A percentile compares a stretch with the other conserved stretches of the same genome.
These are phyloP conservation scores for Alosa sapidissima DNA, from an alignment of 2,797 vertebrate genomes.

Conservation along the genomic window DNA sequence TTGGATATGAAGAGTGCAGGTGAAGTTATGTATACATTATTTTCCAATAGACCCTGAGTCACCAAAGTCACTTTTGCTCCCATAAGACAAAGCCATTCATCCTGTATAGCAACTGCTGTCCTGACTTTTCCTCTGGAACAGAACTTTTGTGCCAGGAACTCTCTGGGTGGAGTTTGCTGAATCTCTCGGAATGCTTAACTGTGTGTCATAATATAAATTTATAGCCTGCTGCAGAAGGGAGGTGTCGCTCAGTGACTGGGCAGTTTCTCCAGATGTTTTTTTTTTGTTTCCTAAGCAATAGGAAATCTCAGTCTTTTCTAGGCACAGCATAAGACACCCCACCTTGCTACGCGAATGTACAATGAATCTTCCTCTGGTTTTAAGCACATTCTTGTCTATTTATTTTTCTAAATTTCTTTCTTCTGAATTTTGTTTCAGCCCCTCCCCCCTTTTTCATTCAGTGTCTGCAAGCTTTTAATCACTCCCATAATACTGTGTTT, in stretches of 20 bases:
- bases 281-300: neutral
- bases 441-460: neutral
- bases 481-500: neutral
- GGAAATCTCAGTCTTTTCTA: neutral
- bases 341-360: neutral
- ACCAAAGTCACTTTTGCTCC: neutral
- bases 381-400: neutral
- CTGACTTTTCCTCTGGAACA: neutral
- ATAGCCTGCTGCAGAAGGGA: neutral
- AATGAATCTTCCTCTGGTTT: neutral
- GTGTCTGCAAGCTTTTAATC: neutral
- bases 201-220: conserved; percentile 8
- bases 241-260: neutral
- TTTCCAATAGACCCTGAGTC: neutral
- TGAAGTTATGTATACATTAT: neutral
- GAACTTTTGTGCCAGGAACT: neutral
- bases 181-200: neutral
- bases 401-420: neutral
- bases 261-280: neutral
- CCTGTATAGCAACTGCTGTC: neutral
- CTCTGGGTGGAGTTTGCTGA: neutral
- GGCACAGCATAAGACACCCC: neutral
- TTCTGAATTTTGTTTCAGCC: neutral
- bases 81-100: neutral
- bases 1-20: neutral